Evolutionary conservation across 2,797 vertebrate genomes (phyloP).

Genomic region (Discoglossus pictus): DNA sequence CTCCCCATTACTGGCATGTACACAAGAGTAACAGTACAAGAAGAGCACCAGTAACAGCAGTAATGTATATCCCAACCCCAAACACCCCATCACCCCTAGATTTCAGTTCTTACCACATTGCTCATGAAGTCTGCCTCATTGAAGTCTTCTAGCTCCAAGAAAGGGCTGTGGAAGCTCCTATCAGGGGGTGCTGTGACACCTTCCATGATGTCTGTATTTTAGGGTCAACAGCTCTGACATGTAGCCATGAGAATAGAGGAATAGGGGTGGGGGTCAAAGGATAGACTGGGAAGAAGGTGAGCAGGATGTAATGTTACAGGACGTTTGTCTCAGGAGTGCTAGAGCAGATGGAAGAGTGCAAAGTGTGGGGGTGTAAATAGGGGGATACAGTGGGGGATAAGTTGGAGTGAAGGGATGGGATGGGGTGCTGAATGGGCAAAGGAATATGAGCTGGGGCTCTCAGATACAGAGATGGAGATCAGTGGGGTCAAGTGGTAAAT

Average conservation of each 20-base stretch:
- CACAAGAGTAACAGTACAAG: no score
- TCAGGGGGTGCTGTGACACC: conserved; percentile 79
- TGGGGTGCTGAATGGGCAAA: background rate
- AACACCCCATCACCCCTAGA: background rate
- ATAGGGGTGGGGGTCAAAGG: background rate
- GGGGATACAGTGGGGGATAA: no score
- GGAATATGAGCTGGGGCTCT: background rate
- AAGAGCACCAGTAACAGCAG: no score
- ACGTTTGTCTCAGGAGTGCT: background rate
- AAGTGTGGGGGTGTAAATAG: no score
- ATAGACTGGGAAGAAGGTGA: background rate
- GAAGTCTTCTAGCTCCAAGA: conserved; percentile 87
- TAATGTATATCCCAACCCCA: background rate
- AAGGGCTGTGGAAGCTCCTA: conserved; percentile 65
- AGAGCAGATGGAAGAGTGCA: background rate
- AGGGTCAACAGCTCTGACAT: conserved; percentile 13
- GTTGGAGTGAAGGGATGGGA: background rate
- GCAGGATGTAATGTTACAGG: background rate
- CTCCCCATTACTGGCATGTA: background rate
- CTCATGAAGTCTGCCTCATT: conserved; percentile 92
- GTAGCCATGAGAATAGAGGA: background rate
- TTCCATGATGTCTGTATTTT: conserved; percentile 76
- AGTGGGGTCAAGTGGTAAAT: background rate
- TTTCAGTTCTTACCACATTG: conserved; percentile 81
- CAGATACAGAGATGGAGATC: background rate